Base-by-base conservation (phyloP, 2,888 invertebrate species). In the Malthinus flaveolus region DNA sequence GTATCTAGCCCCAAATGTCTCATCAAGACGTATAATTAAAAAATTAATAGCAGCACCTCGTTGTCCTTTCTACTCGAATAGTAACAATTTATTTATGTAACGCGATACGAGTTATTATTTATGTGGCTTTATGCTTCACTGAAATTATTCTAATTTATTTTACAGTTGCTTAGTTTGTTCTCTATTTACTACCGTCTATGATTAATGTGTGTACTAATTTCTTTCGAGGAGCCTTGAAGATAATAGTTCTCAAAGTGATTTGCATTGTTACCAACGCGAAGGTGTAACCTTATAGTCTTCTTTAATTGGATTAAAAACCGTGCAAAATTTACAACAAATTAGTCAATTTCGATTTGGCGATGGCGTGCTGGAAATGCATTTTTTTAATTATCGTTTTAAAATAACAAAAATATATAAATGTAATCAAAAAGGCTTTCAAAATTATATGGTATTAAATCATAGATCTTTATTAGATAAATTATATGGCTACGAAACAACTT, bases 171-270 rank as follows among this genome's bases (percentile, higher is more conserved):
- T 39, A 15, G 8, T 39, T 39, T 39, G 39, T 12, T 39, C 12
- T 12, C 7, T 9, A 9, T 9, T 39, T 15, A 6, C 13, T 39
- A 39, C 12, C 39, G 15, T 39, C 15, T 42, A 42, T 31, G 49
- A 33, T 44, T 51, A 51, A 42, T 8, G 7, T 23, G 42, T 44
- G 51, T 51, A 42, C 44, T 11, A 51, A 51, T 51, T 51, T 44
- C 23, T 23, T 51, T 34, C 3, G 13, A 39, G 32, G 23, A 8
- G 23, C 51, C 51, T 51, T 51, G 51, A 34, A 34, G 12, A 32
- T 46, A 32, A 32, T 32, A 46, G 32, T 46, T 31, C 32, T 36
- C 10, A 46, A 32, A 32, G 7, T 32, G 32, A 46, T 31, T 45
- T 45, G 23, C 32, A 45, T 31, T 45, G 45, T 45, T 23, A 32